A percentile compares a stretch with the other conserved stretches of the same genome.
Evolutionary conservation across 2,888 invertebrate species (phyloP).

Genomic region (Aquatica leii): DNA sequence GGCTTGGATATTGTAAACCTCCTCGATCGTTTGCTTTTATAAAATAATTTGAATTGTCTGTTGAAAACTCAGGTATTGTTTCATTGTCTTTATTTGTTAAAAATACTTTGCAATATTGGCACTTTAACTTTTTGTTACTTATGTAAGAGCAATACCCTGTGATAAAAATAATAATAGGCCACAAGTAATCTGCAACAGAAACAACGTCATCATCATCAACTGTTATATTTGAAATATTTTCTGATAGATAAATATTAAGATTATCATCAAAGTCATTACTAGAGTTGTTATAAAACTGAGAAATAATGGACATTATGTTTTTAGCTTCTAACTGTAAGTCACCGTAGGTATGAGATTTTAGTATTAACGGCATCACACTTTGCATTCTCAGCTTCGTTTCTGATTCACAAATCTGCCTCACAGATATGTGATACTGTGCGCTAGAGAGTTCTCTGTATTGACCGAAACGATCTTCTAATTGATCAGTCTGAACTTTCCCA

Average conservation of each 20-base stretch:
- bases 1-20: not conserved
- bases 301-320: too few relatives aligned
- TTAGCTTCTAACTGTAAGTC: too few relatives aligned
- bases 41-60: too few relatives aligned
- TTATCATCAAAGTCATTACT: not conserved
- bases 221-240: not conserved
- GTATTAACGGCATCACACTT: not conserved
- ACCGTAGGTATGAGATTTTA: not conserved
- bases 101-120: not conserved
- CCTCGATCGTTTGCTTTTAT: not conserved
- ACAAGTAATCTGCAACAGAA: not conserved
- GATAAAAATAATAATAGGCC: not conserved
- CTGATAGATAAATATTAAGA: not conserved
- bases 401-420: constrained; percentile 1
- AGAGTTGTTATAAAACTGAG: too few relatives aligned
- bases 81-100: not conserved
- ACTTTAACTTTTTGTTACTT: not conserved
- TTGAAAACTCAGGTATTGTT: not conserved
- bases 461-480: constrained; percentile 9
- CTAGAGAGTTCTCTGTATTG: constrained; percentile 4
- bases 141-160: not conserved
- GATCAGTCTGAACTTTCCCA: constrained; percentile 9
- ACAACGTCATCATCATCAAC: not conserved
- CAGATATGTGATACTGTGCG: not conserved
- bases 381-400: constrained; percentile 4